phyloP scores from a whole-genome alignment of 2,888 invertebrate species.

The Machimus rusticus region DNA sequence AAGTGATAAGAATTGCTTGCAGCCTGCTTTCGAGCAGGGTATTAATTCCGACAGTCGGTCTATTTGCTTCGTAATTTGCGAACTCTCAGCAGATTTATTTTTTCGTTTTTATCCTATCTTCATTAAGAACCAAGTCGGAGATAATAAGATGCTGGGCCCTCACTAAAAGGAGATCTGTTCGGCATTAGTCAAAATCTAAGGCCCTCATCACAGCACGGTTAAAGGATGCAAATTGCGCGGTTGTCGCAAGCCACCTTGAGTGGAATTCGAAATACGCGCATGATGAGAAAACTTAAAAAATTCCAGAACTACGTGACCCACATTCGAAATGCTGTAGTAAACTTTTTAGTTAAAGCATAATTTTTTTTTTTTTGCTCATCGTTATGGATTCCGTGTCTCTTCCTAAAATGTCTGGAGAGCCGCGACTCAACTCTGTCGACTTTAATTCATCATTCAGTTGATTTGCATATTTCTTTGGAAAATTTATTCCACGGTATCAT shows the following conservation, averaged over 20 bases:
- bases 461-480: neutral
- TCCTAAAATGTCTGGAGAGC: neutral
- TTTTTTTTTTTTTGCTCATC: neutral
- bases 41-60: neutral
- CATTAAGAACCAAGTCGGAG: neutral
- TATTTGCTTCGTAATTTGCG: neutral
- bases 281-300: neutral
- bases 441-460: neutral
- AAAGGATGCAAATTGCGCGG: neutral
- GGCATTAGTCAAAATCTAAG: neutral
- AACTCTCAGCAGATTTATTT: neutral
- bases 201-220: neutral
- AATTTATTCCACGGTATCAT: neutral
- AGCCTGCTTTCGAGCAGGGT: neutral
- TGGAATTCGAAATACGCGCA: neutral
- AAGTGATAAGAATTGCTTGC: slow-evolving; percentile 23
- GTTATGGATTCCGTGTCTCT: neutral
- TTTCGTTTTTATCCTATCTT: neutral
- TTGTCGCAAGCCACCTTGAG: neutral
- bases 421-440: neutral
- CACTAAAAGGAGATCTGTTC: neutral
- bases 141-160: neutral
- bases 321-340: neutral
- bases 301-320: neutral
- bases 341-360: neutral